Base-by-base conservation (phyloP, 2,797 vertebrate genomes). In the Melanotaenia parkinsoni region DNA sequence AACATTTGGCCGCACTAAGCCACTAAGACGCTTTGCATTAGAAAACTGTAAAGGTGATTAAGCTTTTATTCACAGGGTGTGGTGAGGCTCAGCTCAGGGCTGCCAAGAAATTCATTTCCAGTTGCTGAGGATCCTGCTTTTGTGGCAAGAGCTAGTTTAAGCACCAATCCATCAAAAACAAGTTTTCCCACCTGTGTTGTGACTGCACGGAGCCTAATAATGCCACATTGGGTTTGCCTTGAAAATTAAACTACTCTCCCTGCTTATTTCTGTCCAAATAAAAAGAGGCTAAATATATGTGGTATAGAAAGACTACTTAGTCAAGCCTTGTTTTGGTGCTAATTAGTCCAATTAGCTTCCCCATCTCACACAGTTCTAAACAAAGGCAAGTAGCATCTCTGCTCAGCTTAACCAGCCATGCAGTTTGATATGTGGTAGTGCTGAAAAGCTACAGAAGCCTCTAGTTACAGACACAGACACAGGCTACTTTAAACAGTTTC, bases 331-430 rank as follows among this genome's bases (percentile, higher is more conserved):
- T 90, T 90, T 91, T 86, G 79, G 70, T 79, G 71, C 81, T 92
- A 93, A 92, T 92, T 92, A 91, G 91, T 82, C 90, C 90, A 92
- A 92, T 93, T 93, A 91, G 81, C 84, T 87, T 83, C 88, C 79
- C 47, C 77, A 72, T 89, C 85, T 88, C 80, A 72, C 82, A 74
- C 83, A 81, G 81, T 77, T 89, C 84, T 82, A 87, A 86, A 89
- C 88, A 86, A 92, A 91, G 80, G 83, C 56, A 12, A 90, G 79
- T 79, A 64, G 84, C 80, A 56, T 76, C 85, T 72, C 65, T 26
- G 80, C 77, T 84, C 72, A 50, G 79, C 76, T 76, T 80, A 84
- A 87, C 81, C 77, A 78, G 77, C 74, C 60, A 74, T 70, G 74
- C 63, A 87, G 85, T 89, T 86, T 87, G 85, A 88, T 88, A 84